Base-by-base conservation (phyloP, 1,140 invertebrate species). In the Araneus ventricosus region DNA sequence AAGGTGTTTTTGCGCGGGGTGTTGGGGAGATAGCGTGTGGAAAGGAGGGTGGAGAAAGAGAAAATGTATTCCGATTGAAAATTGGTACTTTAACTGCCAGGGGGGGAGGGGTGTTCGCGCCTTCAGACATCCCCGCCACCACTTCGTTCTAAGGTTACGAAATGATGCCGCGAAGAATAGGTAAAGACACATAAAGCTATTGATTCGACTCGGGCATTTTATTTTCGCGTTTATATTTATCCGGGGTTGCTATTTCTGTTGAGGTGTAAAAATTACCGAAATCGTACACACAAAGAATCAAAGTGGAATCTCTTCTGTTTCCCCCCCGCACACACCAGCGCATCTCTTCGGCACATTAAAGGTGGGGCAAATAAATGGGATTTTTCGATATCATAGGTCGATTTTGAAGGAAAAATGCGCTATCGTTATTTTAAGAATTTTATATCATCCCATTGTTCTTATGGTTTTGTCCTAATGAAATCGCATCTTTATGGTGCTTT, bases 21-120 rank as follows among this genome's bases (percentile, higher is more conserved):
- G 67, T 6, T n/a, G 30, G 20, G 30, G 70, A 37, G 2, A 75
- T n/a, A n/a, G 63, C n/a, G 63, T 67, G 63, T 75, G 70, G 63
- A n/a, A 27, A 27, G 24, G n/a, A n/a, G n/a, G n/a, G n/a, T n/a
- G n/a, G 22, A n/a, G 59, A 63, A 20, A 61, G 59, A 61, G 70
- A 75, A 75, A 75, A 75, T 75, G 70, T 75, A 75, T 75, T 75
- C 70, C 34, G 70, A 75, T 75, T 75, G 70, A 75, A 75, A 75
- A 75, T 75, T 75, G 70, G 70, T 75, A 34, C 70, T 75, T 75
- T 75, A 75, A 75, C 70, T 75, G 70, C 70, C 70, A 75, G 1
- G 17, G 17, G 70, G 34, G 70, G 30, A 10, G 67, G 30, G 17
- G 8, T 24, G 3, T 75, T 75, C 34, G 70, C 30, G 30, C 70